Conservation (phyloP, 2,888 invertebrate genomes). For the Conomelus anceps region DNA sequence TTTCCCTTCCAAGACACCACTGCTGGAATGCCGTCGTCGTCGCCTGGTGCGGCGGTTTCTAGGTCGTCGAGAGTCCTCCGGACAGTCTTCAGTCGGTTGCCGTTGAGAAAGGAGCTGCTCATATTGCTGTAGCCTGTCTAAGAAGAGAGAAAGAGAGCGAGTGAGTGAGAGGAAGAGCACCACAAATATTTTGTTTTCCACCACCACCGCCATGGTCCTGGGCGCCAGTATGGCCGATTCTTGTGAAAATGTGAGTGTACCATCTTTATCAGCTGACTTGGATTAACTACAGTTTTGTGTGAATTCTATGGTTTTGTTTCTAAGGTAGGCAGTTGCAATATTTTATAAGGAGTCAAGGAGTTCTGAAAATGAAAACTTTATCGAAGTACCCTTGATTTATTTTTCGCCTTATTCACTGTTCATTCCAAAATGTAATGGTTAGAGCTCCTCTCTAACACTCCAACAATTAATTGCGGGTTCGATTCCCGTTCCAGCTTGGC, state of each 20-base stretch:
- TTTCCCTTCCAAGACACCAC: neutral
- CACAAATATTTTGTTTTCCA: neutral
- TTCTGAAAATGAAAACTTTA: too few species aligned
- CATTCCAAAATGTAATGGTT: too few species aligned
- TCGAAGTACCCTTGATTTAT: too few species aligned
- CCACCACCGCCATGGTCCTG: neutral
- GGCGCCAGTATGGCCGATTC: constrained; percentile 2
- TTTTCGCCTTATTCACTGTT: too few species aligned
- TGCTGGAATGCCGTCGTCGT: neutral
- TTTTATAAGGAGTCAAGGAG: neutral
- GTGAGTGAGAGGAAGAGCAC: neutral
- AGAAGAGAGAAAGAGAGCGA: neutral
- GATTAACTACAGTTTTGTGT: neutral
- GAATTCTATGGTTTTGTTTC: neutral
- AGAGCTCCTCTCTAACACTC: too few species aligned
- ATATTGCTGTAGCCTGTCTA: neutral
- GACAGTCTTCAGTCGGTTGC: neutral
- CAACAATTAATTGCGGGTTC: too few species aligned
- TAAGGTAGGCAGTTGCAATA: neutral
- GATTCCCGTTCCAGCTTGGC: too few species aligned
- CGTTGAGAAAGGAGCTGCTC: neutral
- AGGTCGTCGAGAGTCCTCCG: neutral
- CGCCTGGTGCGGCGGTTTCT: too few species aligned
- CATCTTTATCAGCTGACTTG: neutral
- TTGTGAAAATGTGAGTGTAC: neutral